Base-by-base conservation (phyloP, 2,888 invertebrate species). In the Cerceris ruficornis region DNA sequence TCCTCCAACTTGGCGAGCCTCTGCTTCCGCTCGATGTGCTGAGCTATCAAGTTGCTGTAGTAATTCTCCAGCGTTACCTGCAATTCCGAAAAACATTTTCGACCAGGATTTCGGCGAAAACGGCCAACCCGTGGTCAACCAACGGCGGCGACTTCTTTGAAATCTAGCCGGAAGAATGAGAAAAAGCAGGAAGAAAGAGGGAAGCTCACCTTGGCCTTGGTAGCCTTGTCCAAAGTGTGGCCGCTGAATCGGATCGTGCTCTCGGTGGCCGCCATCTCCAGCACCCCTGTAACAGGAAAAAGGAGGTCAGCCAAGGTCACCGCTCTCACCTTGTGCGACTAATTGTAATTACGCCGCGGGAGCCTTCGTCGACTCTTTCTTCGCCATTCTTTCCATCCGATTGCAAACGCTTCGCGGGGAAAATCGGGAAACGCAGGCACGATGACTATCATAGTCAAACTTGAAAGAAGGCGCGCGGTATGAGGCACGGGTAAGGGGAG, bases 201-300 rank as follows among this genome's bases (percentile, higher is more conserved):
- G 55, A 71, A 65, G 64, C 80, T 86, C 82, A 92, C 97, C 94
- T 99, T 99, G 88, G 99, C 99, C 94, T 99, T 98, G 92, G 98
- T 98, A 89, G 98, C 99, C 94, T 99, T 99, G 94, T 99, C 99
- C 93, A 98, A 95, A 91, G 99, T 99, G 94, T 98, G 98, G 92
- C 98, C 98, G 94, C 98, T 98, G 94, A 98, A 98, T 94, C 97
- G 97, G 93, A 98, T 96, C 91, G 95, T 94, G 91, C 95, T 96
- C 93, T 96, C 96, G 92, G 96, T 95, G 92, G 96, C 96, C 93
- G 96, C 95, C 96, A 96, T 96, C 93, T 96, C 96, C 95, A 96
- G 94, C 94, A 96, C 95, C 94, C 96, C 96, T 96, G 93, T 57
- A 93, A 93, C 88, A 84, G 81, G 90, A 88, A 86, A 85, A 87